Base-by-base conservation (phyloP, 2,888 invertebrate genomes). In the Eremobia ochroleuca region DNA sequence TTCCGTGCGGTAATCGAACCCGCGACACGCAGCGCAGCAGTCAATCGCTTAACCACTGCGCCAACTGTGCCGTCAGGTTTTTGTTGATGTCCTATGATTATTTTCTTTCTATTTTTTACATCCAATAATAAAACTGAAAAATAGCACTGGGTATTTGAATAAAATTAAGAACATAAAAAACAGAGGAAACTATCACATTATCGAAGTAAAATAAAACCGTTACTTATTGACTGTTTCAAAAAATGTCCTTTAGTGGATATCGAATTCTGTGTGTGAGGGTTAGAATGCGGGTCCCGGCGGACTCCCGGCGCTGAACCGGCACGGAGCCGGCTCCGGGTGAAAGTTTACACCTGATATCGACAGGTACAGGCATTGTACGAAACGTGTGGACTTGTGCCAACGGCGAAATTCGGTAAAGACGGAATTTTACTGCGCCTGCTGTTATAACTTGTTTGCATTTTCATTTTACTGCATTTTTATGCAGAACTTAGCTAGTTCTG, bases 261-360 rank as follows among this genome's bases (percentile, higher is more conserved):
- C 70, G 67, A 70, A 87, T 88, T 88, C 80, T 76, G 76, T 81
- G 6, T 80, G 83, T 77, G 69, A 82, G 55, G 69, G 79, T 61
- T 79, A 77, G 55, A 65, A n/a, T 80, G 28, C 71, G 58, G 68
- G 73, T 82, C 81, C 86, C 85, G 46, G 34, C 34, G 81, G 79
- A 74, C 76, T 74, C 73, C 67, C 70, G 61, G 65, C 59, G 71
- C 79, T 76, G 84, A 76, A 83, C 82, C 88, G 87, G 84, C 89
- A 77, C 80, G 76, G 85, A 73, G 80, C 76, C 88, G 88, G 82
- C 89, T 83, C 88, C 81, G 76, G 88, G 91, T 87, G 92, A 92
- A 94, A 94, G 90, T 94, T 94, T 93, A 92, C 94, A 94, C 94
- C 94, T 94, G 94, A 77, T 94, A 94, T 94, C 92, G 94, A 94